A percentile compares a stretch with the other conserved stretches of the same genome.
These are phyloP conservation scores for Thymelicus acteon DNA, from an alignment of 2,888 invertebrate genomes.

Conservation along the genomic window DNA sequence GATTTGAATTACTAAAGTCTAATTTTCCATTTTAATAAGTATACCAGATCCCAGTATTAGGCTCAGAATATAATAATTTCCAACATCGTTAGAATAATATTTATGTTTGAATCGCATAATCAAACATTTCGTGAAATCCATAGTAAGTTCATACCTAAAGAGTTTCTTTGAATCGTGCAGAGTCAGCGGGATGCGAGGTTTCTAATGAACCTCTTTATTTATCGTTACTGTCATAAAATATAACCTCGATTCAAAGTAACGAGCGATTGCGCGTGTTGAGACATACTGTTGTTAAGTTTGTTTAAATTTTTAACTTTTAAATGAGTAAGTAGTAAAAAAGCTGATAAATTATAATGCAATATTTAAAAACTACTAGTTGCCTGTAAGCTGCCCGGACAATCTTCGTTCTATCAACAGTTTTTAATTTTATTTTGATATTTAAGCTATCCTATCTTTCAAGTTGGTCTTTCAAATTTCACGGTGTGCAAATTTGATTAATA, in stretches of 20 bases:
- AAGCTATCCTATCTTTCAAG: too few relatives aligned
- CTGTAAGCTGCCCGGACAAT: too few relatives aligned
- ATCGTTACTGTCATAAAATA: constrained; percentile 56
- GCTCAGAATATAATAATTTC: background rate
- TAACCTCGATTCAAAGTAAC: constrained; percentile 64
- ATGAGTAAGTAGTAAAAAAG: too few relatives aligned
- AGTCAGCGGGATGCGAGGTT: constrained; percentile 21
- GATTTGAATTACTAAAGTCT: too few relatives aligned
- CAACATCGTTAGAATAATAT: background rate
- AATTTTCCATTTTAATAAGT: too few relatives aligned
- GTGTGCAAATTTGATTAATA: too few relatives aligned
- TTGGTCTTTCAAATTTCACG: too few relatives aligned
- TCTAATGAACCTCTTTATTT: constrained; percentile 67
- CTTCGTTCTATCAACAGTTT: too few relatives aligned
- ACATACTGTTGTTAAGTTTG: background rate
- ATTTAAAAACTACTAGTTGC: too few relatives aligned
- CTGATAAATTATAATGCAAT: too few relatives aligned
- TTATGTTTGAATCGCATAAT: background rate
- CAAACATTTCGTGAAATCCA: background rate
- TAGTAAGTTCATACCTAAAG: background rate
- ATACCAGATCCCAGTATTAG: too few relatives aligned
- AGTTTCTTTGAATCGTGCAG: background rate
- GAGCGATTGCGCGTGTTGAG: constrained; percentile 41
- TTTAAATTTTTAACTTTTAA: background rate
- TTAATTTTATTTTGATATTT: too few relatives aligned